A percentile compares a stretch with the other conserved stretches of the same genome.
These are phyloP conservation scores for Chrysoperla carnea DNA, from an alignment of 1,140 invertebrate genomes.

Conservation along the genomic window DNA sequence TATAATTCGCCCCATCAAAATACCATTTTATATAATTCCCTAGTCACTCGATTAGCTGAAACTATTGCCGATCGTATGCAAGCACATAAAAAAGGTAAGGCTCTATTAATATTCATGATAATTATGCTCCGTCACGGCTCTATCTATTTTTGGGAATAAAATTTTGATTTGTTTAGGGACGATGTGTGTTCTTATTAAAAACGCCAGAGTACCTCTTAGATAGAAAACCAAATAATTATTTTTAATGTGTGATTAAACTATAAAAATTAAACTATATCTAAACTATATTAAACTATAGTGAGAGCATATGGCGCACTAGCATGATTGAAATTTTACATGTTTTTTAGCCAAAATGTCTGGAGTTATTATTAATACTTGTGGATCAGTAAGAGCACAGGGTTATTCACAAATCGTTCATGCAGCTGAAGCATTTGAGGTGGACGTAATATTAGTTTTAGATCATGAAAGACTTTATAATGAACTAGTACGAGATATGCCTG, in stretches of 20 bases:
- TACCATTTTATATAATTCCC: conserved; percentile 66
- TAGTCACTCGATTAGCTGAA: conserved; percentile 72
- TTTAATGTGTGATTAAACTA: too few species aligned
- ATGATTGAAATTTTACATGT: too few species aligned
- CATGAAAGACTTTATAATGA: conserved; percentile 94
- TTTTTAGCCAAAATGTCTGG: conserved; percentile 66
- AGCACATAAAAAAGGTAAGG: conserved; percentile 64
- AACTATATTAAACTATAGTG: too few species aligned
- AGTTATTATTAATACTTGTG: conserved; percentile 96
- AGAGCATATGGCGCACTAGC: too few species aligned
- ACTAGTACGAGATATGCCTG: conserved; percentile 80
- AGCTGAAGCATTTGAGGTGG: conserved; percentile 86
- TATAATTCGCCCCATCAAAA: conserved; percentile 66
- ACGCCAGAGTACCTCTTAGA: too few species aligned
- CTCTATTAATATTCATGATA: conserved; percentile 1
- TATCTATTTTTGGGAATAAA: too few species aligned
- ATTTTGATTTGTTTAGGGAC: too few species aligned
- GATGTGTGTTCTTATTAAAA: too few species aligned
- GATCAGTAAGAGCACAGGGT: conserved; percentile 86
- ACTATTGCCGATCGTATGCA: conserved; percentile 72
- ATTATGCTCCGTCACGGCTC: neutral
- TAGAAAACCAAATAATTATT: too few species aligned
- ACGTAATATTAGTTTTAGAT: conserved; percentile 89
- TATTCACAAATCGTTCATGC: conserved; percentile 71
- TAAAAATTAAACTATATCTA: too few species aligned